These are phyloP conservation scores for Centrocercus urophasianus DNA, from an alignment of 2,113 vertebrate species.

Conservation along the genomic window DNA sequence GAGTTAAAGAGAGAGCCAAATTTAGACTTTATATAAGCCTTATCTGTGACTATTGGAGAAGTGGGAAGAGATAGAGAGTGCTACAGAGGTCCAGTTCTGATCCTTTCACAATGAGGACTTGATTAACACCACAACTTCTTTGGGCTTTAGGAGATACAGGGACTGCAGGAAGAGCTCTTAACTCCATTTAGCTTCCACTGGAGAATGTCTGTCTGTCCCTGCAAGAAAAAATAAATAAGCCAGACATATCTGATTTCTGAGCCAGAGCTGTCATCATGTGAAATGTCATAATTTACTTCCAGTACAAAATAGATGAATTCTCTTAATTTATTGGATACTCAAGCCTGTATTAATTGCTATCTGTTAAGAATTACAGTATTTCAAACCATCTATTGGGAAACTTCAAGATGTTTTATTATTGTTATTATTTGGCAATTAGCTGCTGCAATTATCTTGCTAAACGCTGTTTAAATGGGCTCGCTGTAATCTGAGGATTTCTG, in stretches of 20 bases:
- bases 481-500: neutral
- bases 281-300: neutral
- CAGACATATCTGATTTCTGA: constrained; percentile 21
- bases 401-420: constrained; percentile 62
- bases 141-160: constrained; percentile 6
- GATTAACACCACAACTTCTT: constrained; percentile 22
- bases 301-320: neutral
- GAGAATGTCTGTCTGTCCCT: constrained; percentile 26
- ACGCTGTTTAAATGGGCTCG: neutral
- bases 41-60: neutral
- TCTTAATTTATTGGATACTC: constrained; percentile 32
- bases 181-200: neutral
- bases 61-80: neutral
- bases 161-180: constrained; percentile 20
- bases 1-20: neutral
- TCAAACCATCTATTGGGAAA: constrained; percentile 63
- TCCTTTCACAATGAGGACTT: constrained; percentile 45
- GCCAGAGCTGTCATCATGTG: neutral
- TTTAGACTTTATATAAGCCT: neutral
- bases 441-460: constrained; percentile 59
- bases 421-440: constrained; percentile 69
- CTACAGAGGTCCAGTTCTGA: neutral
- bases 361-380: constrained; percentile 54
- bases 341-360: constrained; percentile 57
- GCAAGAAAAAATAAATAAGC: neutral